Base-by-base conservation (phyloP, 2,888 invertebrate genomes). In the Papilio protenor region DNA sequence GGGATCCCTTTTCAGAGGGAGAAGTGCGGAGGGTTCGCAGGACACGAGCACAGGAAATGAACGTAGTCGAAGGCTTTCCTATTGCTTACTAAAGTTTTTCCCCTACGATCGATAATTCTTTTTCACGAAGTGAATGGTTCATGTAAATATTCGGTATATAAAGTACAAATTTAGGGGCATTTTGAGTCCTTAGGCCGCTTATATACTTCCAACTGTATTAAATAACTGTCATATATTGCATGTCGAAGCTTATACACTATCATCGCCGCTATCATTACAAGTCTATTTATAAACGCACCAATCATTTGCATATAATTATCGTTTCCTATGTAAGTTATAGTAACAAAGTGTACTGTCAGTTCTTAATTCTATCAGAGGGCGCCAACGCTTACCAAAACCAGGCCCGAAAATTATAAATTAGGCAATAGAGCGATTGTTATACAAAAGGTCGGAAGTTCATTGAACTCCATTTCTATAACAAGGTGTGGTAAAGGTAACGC, bases 1-100 rank as follows among this genome's bases (percentile, higher is more conserved):
- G 33, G 77, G 69, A 14, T 66, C 57, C 69, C 66, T 47, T 77
- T 74, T 66, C 57, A 64, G 40, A 55, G 77, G 76, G 64, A 40
- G 61, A 40, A 64, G 40, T 14, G 11, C 3, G 23, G 61, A 61
- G 72, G 72, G 73, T 27, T 16, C 64, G 66, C 23, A 70, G 33
- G 64, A 45, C 49, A 49, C 49, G 64, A 21, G 33, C n/a, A 11
- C 21, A 47, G 72, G 27, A 55, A 73, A 77, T 66, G 72, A 73
- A 21, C n/a, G 61, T 40, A 73, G 73, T 66, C 55, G 10, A 21
- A 55, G 66, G 61, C 21, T 66, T 40, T 72, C 23, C 73, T 49
- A 61, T 76, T 61, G 23, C 45, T 70, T 69, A 21, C 33, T 16
- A 27, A 18, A 70, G 16, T 49, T 49, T 23, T 40, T 21, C 40